phyloP scores from a whole-genome alignment of 35 echinoderm and acorn worm species.

The Eucidaris tribuloides region DNA sequence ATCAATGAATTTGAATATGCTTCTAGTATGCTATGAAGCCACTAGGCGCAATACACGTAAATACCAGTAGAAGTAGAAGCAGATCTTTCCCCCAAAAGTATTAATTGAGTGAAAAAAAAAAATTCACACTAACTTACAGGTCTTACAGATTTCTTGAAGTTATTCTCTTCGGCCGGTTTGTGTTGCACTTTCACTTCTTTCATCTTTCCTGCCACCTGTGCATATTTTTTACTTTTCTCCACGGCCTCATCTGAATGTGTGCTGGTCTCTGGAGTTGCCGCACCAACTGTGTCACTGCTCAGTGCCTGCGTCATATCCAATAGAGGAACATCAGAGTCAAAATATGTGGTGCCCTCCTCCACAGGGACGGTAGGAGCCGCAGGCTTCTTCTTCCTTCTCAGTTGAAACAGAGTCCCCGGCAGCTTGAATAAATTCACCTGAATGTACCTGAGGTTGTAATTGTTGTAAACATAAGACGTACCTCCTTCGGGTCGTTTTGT shows the following conservation, averaged over 20 bases:
- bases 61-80: no score
- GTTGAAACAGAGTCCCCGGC: neutral
- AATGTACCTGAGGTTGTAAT: conserved; percentile 30
- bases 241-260: neutral
- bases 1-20: no score
- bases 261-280: neutral
- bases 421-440: conserved; percentile 15
- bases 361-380: neutral
- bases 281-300: neutral
- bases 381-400: conserved; percentile 1
- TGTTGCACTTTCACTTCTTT: neutral
- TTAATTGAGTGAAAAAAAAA: no score
- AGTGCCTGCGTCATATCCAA: conserved; percentile 18
- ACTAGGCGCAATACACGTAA: no score
- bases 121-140: conserved; percentile 31
- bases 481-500: neutral
- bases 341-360: conserved; percentile 11
- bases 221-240: neutral
- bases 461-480: conserved; percentile 9
- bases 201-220: neutral
- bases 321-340: conserved; percentile 26
- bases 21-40: no score
- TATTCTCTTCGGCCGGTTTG: neutral
- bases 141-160: neutral
- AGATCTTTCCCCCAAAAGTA: no score